phyloP scores from a whole-genome alignment of 1,140 invertebrate species.

The Paramacrobiotus metropolitanus region DNA sequence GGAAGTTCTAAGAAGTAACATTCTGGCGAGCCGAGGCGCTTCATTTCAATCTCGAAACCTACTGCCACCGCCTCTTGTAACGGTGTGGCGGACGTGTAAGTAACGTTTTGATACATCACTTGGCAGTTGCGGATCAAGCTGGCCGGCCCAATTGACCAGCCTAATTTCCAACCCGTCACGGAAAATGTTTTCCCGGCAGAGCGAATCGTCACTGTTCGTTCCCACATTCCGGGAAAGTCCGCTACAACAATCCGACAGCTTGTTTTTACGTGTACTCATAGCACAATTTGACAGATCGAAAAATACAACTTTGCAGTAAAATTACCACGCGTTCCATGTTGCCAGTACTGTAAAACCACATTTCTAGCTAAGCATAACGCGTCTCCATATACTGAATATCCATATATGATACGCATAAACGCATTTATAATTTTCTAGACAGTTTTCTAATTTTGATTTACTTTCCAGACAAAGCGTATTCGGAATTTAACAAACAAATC shows the following conservation, averaged over 20 bases:
- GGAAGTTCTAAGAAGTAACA: conserved; percentile 63
- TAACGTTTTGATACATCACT: conserved; percentile 74
- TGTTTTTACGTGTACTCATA: neutral
- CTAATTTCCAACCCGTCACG: conserved; percentile 59
- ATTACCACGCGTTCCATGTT: too few relatives aligned
- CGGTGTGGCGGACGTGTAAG: conserved; percentile 71
- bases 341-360: too few relatives aligned
- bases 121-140: conserved; percentile 52
- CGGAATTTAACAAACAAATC: neutral
- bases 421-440: too few relatives aligned
- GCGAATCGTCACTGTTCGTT: conserved; percentile 84
- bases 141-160: conserved; percentile 80
- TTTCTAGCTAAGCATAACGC: too few relatives aligned
- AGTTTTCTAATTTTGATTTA: too few relatives aligned
- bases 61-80: conserved; percentile 67
- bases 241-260: conserved; percentile 28
- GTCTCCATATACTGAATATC: too few relatives aligned
- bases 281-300: too few relatives aligned
- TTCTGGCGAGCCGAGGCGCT: conserved; percentile 39
- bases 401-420: too few relatives aligned
- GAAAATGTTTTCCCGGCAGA: conserved; percentile 94
- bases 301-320: too few relatives aligned
- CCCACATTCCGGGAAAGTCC: conserved; percentile 88
- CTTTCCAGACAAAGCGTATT: too few relatives aligned
- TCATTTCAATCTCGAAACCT: conserved; percentile 63